A percentile compares a stretch with the other conserved stretches of the same genome.
Conservation (phyloP, 1,140 invertebrate genomes). For the Spodoptera frugiperda region DNA sequence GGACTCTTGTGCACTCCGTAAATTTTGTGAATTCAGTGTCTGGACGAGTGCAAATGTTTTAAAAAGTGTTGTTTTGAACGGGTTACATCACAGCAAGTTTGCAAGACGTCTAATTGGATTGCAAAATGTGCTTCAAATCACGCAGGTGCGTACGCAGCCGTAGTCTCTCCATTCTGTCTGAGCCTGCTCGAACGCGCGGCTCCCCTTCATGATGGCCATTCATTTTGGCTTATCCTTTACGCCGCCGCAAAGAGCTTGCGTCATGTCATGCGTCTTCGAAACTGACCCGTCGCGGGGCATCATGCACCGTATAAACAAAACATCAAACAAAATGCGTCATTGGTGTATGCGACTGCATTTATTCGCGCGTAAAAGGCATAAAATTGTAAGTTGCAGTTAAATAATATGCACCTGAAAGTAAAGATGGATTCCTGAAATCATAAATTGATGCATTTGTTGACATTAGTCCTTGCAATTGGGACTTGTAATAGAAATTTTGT, state of each 20-base stretch:
- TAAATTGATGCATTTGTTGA: conserved; percentile 14
- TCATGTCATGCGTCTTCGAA: conserved; percentile 83
- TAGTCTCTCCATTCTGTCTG: conserved; percentile 93
- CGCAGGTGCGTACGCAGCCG: conserved; percentile 96
- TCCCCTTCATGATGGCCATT: conserved; percentile 85
- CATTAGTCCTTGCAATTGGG: background rate
- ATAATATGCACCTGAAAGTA: conserved; percentile 21
- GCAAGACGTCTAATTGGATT: conserved; percentile 77
- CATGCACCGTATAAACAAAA: conserved; percentile 79
- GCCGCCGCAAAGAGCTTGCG: conserved; percentile 85
- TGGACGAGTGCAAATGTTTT: conserved; percentile 76
- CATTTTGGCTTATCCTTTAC: conserved; percentile 86
- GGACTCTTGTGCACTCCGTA: conserved; percentile 76
- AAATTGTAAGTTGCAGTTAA: conserved; percentile 25
- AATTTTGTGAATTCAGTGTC: conserved; percentile 79
- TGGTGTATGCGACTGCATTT: conserved; percentile 40
- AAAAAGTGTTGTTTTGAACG: conserved; percentile 79
- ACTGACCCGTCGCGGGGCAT: conserved; percentile 71
- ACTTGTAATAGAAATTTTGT: conserved; percentile 16
- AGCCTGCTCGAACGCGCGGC: conserved; percentile 90
- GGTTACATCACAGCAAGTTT: conserved; percentile 84
- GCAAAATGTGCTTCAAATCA: conserved; percentile 88
- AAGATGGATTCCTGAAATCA: conserved; percentile 25
- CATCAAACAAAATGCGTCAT: conserved; percentile 72
- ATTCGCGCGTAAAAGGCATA: conserved; percentile 27